Base-by-base conservation (phyloP, 2,888 invertebrate genomes). In the Acanthosepion esculentum region DNA sequence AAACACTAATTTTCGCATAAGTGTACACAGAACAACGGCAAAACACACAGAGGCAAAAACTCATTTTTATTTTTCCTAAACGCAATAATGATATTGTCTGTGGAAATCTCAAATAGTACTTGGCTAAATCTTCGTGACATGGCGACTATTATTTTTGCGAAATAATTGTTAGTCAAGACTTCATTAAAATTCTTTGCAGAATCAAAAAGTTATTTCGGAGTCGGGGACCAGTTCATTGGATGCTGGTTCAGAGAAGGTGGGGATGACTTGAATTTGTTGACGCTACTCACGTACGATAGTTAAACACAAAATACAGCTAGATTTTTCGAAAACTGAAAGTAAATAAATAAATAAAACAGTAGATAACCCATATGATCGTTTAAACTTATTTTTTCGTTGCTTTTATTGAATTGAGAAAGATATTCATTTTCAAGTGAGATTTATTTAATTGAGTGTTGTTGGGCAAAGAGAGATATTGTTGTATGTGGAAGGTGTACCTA, bases 401-500 rank as follows among this genome's bases (percentile, higher is more conserved):
- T 78, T 78, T 78, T 78, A n/a, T n/a, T 78, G n/a, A 33, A n/a
- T 78, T 78, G 78, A n/a, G 33, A 15, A 78, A 78, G 2, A 78
- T 78, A 78, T 78, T 78, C 78, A 78, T 78, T 59, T 59, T 59
- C 78, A n/a, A 78, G 78, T 78, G 78, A 78, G n/a, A 78, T 78
- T 78, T 78, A 78, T 78, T 33, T 78, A 78, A 78, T 78, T 33
- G 78, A n/a, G 20, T 59, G 59, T 59, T 59, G 59, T 59, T 23
- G 59, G 59, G 23, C 7, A 59, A 59, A 23, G 59, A 78, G 78
- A 78, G n/a, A n/a, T 78, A 33, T n/a, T 78, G n/a, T 78, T 78
- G 3, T 33, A 78, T 78, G 78, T n/a, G 4, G n/a, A 78, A 78
- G 23, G 78, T 33, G 20, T 78, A 78, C 15, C 0, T 5, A 78